Percentiles rank a stretch among this genome's conserved stretches.
These are phyloP conservation scores for Sebastes melanostomus DNA, from an alignment of 2,797 vertebrate species.

Conservation along the genomic window DNA sequence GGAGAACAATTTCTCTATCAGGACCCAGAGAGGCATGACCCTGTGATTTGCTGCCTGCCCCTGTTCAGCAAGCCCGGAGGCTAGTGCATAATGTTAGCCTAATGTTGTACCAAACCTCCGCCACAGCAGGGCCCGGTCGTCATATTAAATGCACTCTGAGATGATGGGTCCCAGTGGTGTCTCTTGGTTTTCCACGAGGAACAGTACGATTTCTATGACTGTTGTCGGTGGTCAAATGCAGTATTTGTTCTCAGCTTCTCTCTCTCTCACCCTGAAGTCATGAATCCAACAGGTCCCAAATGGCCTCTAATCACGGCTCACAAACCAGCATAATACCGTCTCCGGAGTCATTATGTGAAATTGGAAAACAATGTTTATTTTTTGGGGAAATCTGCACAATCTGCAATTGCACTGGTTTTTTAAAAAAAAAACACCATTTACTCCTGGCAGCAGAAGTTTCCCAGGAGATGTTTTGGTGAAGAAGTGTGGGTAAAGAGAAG, in stretches of 20 bases:
- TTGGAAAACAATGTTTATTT: neutral
- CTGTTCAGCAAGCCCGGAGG: conserved; percentile 43
- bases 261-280: neutral
- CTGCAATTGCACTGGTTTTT: neutral
- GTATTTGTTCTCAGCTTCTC: conserved; percentile 12
- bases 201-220: conserved; percentile 1
- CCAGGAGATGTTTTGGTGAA: conserved; percentile 22
- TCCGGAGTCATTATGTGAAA: neutral
- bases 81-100: conserved; percentile 59
- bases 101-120: conserved; percentile 46
- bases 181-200: conserved; percentile 13
- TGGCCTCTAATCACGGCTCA: neutral
- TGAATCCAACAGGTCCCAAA: conserved; percentile 2
- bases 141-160: conserved; percentile 42
- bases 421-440: neutral
- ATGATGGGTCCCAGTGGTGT: conserved; percentile 19
- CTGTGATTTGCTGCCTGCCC: conserved; percentile 37
- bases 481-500: conserved; percentile 5
- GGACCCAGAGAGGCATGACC: conserved; percentile 63
- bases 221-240: conserved; percentile 27
- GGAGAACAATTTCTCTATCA: conserved; percentile 65
- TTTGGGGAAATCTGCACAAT: conserved; percentile 5
- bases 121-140: conserved; percentile 17
- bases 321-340: neutral
- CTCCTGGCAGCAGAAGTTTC: conserved; percentile 5